Conservation (phyloP, 1,140 invertebrate genomes). For the Amyelois transitella region DNA sequence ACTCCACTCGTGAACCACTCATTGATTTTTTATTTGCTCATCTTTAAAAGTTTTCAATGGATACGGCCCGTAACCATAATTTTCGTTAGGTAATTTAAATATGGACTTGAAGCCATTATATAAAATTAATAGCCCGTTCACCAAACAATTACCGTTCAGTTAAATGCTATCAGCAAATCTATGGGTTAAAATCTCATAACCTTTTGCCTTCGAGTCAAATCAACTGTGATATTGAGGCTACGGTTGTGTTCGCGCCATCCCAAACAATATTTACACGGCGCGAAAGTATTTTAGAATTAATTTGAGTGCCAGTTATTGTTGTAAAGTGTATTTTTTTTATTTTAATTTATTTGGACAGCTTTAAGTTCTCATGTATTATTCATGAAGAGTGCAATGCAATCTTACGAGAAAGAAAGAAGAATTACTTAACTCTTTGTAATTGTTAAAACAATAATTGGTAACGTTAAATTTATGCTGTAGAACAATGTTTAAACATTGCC, state of each 20-base stretch:
- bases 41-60: constrained; percentile 38
- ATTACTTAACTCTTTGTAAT: too few relatives aligned
- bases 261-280: constrained; percentile 28
- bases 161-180: constrained; percentile 65
- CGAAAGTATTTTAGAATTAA: constrained; percentile 6
- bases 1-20: constrained; percentile 12
- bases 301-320: background rate
- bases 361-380: too few relatives aligned
- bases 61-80: constrained; percentile 39
- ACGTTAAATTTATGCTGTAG: too few relatives aligned
- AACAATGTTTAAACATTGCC: too few relatives aligned
- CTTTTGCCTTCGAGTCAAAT: constrained; percentile 61
- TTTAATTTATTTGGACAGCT: background rate
- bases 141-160: constrained; percentile 60
- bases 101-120: constrained; percentile 50
- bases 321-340: background rate
- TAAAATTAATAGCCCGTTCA: constrained; percentile 57
- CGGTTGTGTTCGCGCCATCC: constrained; percentile 24
- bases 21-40: constrained; percentile 19
- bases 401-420: too few relatives aligned
- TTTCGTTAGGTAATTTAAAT: constrained; percentile 52
- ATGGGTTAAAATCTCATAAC: constrained; percentile 64
- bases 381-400: too few relatives aligned
- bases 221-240: constrained; percentile 25
- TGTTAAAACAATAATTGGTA: too few relatives aligned